phyloP scores from a whole-genome alignment of 2,113 vertebrate species.

The Scopus umbretta region DNA sequence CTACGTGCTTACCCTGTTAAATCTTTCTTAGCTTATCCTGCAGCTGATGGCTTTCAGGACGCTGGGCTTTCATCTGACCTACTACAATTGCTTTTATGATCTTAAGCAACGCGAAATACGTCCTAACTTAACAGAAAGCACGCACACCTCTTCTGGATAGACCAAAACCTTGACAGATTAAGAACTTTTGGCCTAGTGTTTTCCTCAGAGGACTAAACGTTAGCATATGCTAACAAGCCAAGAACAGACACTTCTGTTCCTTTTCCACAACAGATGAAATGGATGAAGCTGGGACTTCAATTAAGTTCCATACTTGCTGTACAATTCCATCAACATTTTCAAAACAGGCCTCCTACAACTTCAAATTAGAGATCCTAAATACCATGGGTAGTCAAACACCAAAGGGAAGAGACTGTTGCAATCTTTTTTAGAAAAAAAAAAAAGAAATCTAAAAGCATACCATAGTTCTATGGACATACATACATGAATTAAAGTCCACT shows the following conservation, averaged over 20 bases:
- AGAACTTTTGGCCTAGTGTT: background rate
- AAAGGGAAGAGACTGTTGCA: background rate
- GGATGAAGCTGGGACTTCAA: background rate
- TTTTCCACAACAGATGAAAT: background rate
- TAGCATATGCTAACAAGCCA: background rate
- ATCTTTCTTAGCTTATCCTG: background rate
- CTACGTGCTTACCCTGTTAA: background rate
- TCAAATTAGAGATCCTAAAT: background rate
- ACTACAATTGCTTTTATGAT: background rate
- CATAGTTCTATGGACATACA: background rate
- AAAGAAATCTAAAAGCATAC: background rate
- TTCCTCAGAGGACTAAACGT: background rate
- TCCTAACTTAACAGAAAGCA: background rate
- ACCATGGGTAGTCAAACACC: rapidly evolving
- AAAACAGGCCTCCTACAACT: background rate
- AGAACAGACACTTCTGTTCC: background rate
- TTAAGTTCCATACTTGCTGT: background rate
- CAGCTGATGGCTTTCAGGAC: background rate
- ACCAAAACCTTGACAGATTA: background rate
- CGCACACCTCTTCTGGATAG: background rate
- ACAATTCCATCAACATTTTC: background rate
- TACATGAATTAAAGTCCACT: background rate
- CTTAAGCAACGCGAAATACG: background rate
- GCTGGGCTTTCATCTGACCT: background rate
- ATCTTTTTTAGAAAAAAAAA: background rate